A percentile compares a stretch with the other conserved stretches of the same genome.
Conservation (phyloP, 2,113 vertebrate species). For the Tragelaphus buxtoni region DNA sequence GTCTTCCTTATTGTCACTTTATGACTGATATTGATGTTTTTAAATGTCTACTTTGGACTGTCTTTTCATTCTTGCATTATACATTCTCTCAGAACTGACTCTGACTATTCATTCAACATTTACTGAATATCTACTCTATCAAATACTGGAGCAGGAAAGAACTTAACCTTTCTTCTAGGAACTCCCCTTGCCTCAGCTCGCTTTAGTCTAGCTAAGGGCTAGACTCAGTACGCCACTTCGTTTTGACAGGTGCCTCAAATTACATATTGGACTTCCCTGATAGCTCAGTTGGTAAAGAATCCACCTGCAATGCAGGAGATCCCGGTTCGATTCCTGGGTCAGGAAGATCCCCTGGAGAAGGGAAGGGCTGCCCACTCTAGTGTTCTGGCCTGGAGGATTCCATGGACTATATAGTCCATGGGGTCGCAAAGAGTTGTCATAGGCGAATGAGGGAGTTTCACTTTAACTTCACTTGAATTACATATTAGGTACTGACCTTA, state of each 20-base stretch:
- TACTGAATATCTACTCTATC: not conserved
- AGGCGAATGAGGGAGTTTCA: not conserved
- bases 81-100: not conserved
- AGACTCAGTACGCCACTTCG: not conserved
- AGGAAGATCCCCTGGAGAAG: not conserved
- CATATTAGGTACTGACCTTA: not conserved
- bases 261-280: not conserved
- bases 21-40: not conserved
- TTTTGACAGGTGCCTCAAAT: not conserved
- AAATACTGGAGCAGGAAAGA: not conserved
- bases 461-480: not conserved
- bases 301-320: not conserved
- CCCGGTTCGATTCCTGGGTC: not conserved
- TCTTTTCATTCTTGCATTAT: not conserved
- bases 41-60: not conserved
- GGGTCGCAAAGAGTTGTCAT: not conserved
- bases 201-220: not conserved
- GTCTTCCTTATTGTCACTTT: not conserved
- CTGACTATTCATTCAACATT: not conserved
- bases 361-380: not conserved
- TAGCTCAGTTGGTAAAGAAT: not conserved
- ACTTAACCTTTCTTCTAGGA: not conserved
- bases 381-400: not conserved
- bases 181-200: not conserved
- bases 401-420: not conserved